Conservation (phyloP, 2,888 invertebrate genomes). For the Eristalinus sepulchralis region DNA sequence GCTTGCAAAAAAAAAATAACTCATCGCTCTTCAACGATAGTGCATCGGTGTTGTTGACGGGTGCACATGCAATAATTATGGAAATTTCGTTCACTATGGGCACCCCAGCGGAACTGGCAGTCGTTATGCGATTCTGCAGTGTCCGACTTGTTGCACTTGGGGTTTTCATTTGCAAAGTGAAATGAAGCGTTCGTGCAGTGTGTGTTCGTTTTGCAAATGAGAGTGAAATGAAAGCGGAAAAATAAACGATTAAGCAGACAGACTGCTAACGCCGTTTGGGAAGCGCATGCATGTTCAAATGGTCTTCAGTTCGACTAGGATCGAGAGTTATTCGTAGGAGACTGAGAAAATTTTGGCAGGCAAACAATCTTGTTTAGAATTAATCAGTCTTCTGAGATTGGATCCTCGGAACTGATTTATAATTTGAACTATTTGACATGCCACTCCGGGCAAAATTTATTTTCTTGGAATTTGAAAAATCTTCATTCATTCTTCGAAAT, state of each 20-base stretch:
- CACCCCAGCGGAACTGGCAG: not conserved
- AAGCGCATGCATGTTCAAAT: not conserved
- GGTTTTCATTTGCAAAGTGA: not conserved
- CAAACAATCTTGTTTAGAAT: too few relatives aligned
- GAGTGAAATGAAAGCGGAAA: not conserved
- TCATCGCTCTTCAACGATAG: not conserved
- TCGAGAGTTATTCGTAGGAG: not conserved
- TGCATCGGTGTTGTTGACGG: not conserved
- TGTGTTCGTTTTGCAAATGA: not conserved
- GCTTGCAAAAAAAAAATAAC: not conserved
- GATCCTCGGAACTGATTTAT: too few relatives aligned
- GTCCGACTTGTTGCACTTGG: not conserved
- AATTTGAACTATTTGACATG: too few relatives aligned
- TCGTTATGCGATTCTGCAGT: too few relatives aligned
- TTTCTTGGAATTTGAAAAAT: too few relatives aligned
- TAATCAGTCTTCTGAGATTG: too few relatives aligned
- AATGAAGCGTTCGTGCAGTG: not conserved
- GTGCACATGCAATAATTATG: too few relatives aligned
- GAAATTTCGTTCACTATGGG: too few relatives aligned
- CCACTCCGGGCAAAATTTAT: too few relatives aligned
- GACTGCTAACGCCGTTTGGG: not conserved
- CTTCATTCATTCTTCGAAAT: too few relatives aligned
- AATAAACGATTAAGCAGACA: not conserved
- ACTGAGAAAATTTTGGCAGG: too few relatives aligned
- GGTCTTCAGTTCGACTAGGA: not conserved